Percentiles rank a stretch among this genome's conserved stretches.
phyloP scores from a whole-genome alignment of 2,888 invertebrate genomes.

The Pantelozetes paolii region DNA sequence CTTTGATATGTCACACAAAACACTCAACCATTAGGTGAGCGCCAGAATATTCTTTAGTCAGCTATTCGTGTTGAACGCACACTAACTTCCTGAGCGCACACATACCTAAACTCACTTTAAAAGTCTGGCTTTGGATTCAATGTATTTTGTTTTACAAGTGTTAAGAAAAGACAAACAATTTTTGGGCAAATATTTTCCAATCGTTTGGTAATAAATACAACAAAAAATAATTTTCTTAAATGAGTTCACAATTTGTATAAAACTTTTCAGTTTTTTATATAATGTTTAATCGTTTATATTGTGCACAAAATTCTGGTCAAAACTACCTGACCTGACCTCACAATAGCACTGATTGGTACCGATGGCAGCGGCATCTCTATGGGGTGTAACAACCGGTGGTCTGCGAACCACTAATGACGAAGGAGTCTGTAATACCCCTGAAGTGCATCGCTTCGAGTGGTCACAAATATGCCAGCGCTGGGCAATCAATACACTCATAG shows the following conservation, averaged over 20 bases:
- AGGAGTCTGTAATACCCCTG: neutral
- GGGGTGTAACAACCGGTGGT: constrained; percentile 11
- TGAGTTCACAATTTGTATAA: neutral
- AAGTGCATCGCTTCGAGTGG: neutral
- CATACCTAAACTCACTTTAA: neutral
- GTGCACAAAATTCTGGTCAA: neutral
- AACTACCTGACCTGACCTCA: neutral
- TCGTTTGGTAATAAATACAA: too few relatives aligned
- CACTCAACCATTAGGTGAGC: constrained; percentile 17
- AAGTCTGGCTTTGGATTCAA: neutral
- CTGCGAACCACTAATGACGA: neutral
- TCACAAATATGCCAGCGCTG: constrained; percentile 13
- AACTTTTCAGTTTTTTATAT: neutral
- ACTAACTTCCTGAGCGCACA: neutral
- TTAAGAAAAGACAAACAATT: neutral
- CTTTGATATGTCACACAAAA: neutral
- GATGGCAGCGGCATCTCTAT: constrained; percentile 20
- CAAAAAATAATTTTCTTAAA: neutral
- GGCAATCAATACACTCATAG: constrained; percentile 28
- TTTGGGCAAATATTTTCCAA: neutral
- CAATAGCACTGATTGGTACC: neutral
- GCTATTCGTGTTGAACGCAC: neutral
- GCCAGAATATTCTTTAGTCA: neutral
- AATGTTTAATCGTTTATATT: neutral
- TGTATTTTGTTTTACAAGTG: neutral